Evolutionary conservation across 2,113 vertebrate species (phyloP).

Genomic region (Sinocyclocheilus maitianheensis): DNA sequence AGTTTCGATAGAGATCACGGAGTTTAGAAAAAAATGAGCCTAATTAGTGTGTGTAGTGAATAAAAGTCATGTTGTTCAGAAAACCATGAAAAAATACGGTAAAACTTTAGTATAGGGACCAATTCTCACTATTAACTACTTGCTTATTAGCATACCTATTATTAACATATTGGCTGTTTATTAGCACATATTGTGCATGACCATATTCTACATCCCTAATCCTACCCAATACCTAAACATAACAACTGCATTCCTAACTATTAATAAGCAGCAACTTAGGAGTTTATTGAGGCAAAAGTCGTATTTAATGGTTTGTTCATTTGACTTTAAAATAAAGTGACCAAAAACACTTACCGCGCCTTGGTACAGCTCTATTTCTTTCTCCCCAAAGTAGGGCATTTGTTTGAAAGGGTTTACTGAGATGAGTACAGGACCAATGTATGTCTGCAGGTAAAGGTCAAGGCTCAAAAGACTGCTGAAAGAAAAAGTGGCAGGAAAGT

Average conservation of each 20-base stretch:
- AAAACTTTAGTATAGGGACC: too few species aligned
- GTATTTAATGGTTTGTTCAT: too few species aligned
- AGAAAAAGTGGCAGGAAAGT: neutral
- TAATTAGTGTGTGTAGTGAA: neutral
- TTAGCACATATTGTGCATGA: too few species aligned
- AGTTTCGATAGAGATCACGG: neutral
- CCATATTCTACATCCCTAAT: too few species aligned
- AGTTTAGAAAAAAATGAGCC: neutral
- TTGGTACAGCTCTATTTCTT: constrained; percentile 98
- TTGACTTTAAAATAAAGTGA: too few species aligned
- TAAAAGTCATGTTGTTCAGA: neutral
- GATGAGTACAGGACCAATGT: constrained; percentile 96
- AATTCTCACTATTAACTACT: too few species aligned
- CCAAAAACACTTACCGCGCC: constrained; percentile 87
- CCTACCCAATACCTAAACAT: too few species aligned
- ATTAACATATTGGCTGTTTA: too few species aligned
- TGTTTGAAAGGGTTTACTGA: constrained; percentile 98
- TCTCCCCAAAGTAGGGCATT: constrained; percentile 98
- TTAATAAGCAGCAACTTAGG: too few species aligned
- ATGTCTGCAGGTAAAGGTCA: constrained; percentile 86
- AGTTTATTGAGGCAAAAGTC: too few species aligned
- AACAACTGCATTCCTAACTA: too few species aligned
- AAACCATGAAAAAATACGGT: neutral
- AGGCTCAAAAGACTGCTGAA: constrained; percentile 66
- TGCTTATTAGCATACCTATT: too few species aligned